Base-by-base conservation (phyloP, 2,888 invertebrate genomes). In the Cotesia congregata region DNA sequence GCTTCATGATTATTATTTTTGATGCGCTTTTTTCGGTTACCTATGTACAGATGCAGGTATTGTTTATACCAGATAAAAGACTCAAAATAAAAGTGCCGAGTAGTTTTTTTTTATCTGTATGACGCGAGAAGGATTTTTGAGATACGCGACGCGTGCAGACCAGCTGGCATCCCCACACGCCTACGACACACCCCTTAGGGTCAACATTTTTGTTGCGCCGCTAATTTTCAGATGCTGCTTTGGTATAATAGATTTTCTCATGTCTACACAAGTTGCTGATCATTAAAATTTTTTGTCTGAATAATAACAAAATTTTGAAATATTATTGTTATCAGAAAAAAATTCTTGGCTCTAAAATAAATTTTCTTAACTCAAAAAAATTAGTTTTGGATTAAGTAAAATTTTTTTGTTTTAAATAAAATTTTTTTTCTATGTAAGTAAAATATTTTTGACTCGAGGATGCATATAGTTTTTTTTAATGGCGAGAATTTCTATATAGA, bases 151-250 rank as follows among this genome's bases (percentile, higher is more conserved):
- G 81, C 83, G 83, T 83, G 82, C 80, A 78, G 78, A 77, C 67
- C 79, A 82, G 83, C 83, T 84, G 84, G 82, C 70, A 75, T 77
- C 59, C 59, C 83, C 82, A 81, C 85, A 88, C 88, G 87, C 88
- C 88, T 84, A 83, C 85, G 87, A 86, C 87, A 87, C 88, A 86
- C 88, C 87, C 85, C 84, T 72, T 80, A 74, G 78, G 78, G 74
- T 79, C 79, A 77, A n/a, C 20, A 68, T 39, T 74, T 38, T 65
- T 30, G 30, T 65, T 30, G 12, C 5, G 20, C 38, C 1, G 7
- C 38, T 12, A 30, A 65, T 65, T 65, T 65, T 65, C 65, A 30
- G 50, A 50, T 50, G 50, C 50, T 50, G 50, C 50, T 50, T 50
- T 12, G 12, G 50, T 50, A 50, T 50, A 50, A 50, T 50, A 50